Evolutionary conservation across 1,140 invertebrate genomes (phyloP), one percentile per base, ranked within the genome.

Genomic region (Caenorhabditis latens): DNA sequence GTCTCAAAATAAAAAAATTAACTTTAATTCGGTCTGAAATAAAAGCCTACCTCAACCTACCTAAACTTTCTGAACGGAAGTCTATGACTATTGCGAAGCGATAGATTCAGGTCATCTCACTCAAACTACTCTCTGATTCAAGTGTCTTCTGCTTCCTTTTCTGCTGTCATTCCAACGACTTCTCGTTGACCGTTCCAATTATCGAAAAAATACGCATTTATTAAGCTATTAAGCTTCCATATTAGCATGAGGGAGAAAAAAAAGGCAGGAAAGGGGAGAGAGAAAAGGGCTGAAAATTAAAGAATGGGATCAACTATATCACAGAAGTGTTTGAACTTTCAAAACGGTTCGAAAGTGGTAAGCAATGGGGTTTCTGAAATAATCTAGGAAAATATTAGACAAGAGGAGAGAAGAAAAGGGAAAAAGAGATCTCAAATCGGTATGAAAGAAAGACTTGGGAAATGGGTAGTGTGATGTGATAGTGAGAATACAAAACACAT

Each of bases 391-490:
- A 46, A 32, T 32, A 40, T 65, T 42, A 14, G 40, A 43, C n/a
- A 46, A 71, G 16, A 50, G 11, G 21, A 67, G 19, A 43, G 24
- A 50, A 19, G 13, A 50, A 13, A 50, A 48, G 24, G 9, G 46
- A 79, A n/a, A 24, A 50, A 79, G 71, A 79, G 71, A 79, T 79
- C 71, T 79, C 71, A 50, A 24, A 79, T 50, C 43, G 19, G 71
- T 50, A 50, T 79, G 71, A 79, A 79, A 79, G 71, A 79, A 79
- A 79, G 71, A 79, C 46, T 53, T 42, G n/a, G 32, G 71, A 79
- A 79, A 79, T 79, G 71, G 71, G 71, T 79, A 79, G 71, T 50
- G 71, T 79, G 71, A 79, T 79, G 71, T 79, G 71, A 79, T 79
- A 79, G 24, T 48, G 71, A 11, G 50, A 11, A 50, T 79, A 79